Conservation (phyloP, 2,888 invertebrate species). For the Stenotaenia linearis region DNA sequence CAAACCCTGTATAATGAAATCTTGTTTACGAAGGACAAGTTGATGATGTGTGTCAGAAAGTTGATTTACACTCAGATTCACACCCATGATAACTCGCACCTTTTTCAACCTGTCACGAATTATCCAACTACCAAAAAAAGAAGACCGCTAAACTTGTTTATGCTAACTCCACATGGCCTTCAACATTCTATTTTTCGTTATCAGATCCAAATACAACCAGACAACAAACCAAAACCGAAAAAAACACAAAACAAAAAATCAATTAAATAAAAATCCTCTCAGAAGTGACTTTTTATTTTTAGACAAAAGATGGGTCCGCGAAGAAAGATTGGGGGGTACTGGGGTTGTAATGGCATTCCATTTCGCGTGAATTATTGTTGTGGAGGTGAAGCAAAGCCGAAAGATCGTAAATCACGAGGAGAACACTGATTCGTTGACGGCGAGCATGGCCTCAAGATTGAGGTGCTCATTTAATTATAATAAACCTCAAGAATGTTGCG, state of each 20-base stretch:
- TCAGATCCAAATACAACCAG: background rate
- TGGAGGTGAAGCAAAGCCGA: conserved; percentile 19
- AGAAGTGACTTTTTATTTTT: background rate
- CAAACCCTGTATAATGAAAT: background rate
- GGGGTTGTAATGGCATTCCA: conserved; percentile 17
- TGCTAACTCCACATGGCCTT: background rate
- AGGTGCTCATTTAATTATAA: conserved; percentile 10
- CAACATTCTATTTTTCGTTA: background rate
- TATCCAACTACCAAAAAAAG: conserved; percentile 10
- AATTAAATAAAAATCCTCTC: background rate
- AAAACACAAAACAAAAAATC: background rate
- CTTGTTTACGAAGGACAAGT: background rate
- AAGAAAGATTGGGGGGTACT: background rate
- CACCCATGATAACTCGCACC: conserved; percentile 19
- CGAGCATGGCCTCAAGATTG: conserved; percentile 7
- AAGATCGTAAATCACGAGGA: background rate
- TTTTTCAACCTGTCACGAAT: conserved; percentile 15
- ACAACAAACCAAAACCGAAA: background rate
- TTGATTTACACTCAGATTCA: conserved; percentile 7
- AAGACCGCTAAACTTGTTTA: background rate
- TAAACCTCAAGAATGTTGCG: conserved; percentile 1
- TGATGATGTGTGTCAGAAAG: background rate
- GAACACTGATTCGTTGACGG: conserved; percentile 19
- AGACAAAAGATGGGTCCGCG: background rate
- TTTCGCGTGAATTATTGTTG: conserved; percentile 14